A percentile compares a stretch with the other conserved stretches of the same genome.
These are phyloP conservation scores for Mythimna ferrago DNA, from an alignment of 2,888 invertebrate genomes.

Conservation along the genomic window DNA sequence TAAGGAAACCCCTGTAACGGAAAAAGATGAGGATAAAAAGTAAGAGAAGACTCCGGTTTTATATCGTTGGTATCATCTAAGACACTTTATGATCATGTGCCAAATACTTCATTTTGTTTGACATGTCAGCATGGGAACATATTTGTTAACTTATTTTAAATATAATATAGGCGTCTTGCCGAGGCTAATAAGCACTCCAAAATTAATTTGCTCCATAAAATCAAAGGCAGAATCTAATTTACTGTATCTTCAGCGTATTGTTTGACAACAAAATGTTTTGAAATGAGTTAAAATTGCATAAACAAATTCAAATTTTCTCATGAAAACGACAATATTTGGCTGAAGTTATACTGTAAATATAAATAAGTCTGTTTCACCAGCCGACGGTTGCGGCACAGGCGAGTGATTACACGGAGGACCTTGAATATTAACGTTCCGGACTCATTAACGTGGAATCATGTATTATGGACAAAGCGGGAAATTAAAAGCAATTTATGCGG, in stretches of 20 bases:
- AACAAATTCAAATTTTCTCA: slow-evolving; percentile 65
- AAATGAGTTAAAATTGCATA: slow-evolving; percentile 65
- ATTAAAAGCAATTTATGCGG: slow-evolving; percentile 74
- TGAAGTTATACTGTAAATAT: slow-evolving; percentile 65
- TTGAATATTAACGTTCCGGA: slow-evolving; percentile 74
- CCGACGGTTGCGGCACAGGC: slow-evolving; percentile 43
- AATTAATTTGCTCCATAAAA: slow-evolving; percentile 67
- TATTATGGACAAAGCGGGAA: slow-evolving; percentile 71
- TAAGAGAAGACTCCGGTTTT: not conserved
- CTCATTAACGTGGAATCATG: slow-evolving; percentile 68
- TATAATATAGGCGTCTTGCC: slow-evolving; percentile 50
- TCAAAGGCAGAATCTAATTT: slow-evolving; percentile 65
- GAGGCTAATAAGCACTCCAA: slow-evolving; percentile 55
- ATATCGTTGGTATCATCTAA: not conserved
- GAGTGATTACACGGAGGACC: slow-evolving; percentile 67
- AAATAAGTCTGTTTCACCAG: slow-evolving; percentile 65
- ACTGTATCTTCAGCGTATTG: slow-evolving; percentile 60
- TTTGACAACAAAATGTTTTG: slow-evolving; percentile 67
- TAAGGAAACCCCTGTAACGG: no score
- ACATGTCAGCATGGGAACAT: slow-evolving; percentile 20
- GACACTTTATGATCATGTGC: not conserved
- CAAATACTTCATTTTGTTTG: not conserved
- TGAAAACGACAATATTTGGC: slow-evolving; percentile 60
- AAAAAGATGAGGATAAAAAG: no score
- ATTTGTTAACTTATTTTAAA: slow-evolving; percentile 58